These are phyloP conservation scores for Scaptodrosophila lebanonensis DNA, from an alignment of 1,140 invertebrate genomes.

Conservation along the genomic window DNA sequence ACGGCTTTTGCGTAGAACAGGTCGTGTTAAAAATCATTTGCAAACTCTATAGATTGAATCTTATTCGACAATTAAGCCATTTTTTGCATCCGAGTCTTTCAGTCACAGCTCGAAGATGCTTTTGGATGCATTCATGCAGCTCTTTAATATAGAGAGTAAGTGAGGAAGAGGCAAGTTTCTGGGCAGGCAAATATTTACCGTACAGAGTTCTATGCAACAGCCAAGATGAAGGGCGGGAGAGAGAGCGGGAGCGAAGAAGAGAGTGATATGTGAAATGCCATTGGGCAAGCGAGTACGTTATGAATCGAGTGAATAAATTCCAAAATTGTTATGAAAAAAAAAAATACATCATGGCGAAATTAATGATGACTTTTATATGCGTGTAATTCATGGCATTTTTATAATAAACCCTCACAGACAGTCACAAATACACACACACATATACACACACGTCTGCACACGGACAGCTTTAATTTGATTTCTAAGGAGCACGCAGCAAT, in stretches of 20 bases:
- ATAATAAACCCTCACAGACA: slow-evolving; percentile 54
- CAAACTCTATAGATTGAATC: too few relatives aligned
- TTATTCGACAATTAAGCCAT: too few relatives aligned
- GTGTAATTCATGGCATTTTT: slow-evolving; percentile 70
- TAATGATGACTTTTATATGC: slow-evolving; percentile 75
- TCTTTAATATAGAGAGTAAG: too few relatives aligned
- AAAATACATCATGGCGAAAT: slow-evolving; percentile 69
- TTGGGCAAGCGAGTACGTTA: slow-evolving; percentile 28
- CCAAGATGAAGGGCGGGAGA: too few relatives aligned
- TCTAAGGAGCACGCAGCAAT: slow-evolving; percentile 53
- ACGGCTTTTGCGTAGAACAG: too few relatives aligned
- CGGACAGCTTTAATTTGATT: slow-evolving; percentile 68
- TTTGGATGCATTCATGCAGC: too few relatives aligned
- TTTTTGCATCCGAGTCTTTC: too few relatives aligned
- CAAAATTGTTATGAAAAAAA: slow-evolving; percentile 65
- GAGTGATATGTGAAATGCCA: not conserved
- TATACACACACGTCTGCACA: slow-evolving; percentile 18
- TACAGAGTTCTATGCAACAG: too few relatives aligned
- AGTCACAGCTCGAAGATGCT: too few relatives aligned
- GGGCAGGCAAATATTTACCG: too few relatives aligned
- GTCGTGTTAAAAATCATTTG: too few relatives aligned
- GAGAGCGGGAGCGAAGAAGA: not conserved
- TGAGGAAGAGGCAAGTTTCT: too few relatives aligned
- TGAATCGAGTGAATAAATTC: slow-evolving; percentile 70
- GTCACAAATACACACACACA: slow-evolving; percentile 2